phyloP scores from a whole-genome alignment of 2,888 invertebrate genomes.

The Koerneria pararmatus region DNA sequence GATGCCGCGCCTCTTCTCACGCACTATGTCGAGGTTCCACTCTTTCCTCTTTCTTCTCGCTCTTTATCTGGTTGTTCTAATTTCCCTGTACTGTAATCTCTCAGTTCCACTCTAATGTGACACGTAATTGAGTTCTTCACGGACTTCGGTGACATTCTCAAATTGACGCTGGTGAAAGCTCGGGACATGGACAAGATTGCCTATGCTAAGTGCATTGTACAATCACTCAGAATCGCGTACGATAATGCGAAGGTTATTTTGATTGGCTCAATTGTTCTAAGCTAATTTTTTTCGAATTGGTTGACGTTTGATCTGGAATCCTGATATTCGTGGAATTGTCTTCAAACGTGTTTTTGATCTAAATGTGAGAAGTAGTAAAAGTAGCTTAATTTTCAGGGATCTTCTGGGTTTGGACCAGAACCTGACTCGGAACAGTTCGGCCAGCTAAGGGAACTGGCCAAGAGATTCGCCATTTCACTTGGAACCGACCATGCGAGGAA shows the following conservation, averaged over 20 bases:
- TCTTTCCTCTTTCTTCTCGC: not conserved
- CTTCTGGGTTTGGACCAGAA: slow-evolving; percentile 30
- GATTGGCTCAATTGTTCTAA: slow-evolving; percentile 11
- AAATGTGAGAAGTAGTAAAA: not conserved
- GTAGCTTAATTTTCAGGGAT: slow-evolving; percentile 6
- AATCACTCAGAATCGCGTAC: slow-evolving; percentile 84
- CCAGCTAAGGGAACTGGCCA: slow-evolving; percentile 77
- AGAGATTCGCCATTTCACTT: slow-evolving; percentile 78
- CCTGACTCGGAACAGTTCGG: slow-evolving; percentile 50
- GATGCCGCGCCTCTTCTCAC: slow-evolving; percentile 89
- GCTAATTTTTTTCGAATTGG: slow-evolving; percentile 13
- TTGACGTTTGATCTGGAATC: no score
- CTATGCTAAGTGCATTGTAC: slow-evolving; percentile 87
- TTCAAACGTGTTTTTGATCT: not conserved
- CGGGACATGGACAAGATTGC: slow-evolving; percentile 94
- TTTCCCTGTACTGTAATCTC: not conserved
- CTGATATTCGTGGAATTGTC: not conserved
- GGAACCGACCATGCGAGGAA: slow-evolving; percentile 39
- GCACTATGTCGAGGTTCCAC: slow-evolving; percentile 83
- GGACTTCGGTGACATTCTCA: slow-evolving; percentile 97
- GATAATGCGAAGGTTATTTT: slow-evolving; percentile 69
- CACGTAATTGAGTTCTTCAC: slow-evolving; percentile 76
- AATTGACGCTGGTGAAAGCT: slow-evolving; percentile 90
- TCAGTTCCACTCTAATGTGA: not conserved
- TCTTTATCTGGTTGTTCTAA: slow-evolving; percentile 10